Evolutionary conservation across 2,113 vertebrate species (phyloP).

Genomic region (Passer domesticus): DNA sequence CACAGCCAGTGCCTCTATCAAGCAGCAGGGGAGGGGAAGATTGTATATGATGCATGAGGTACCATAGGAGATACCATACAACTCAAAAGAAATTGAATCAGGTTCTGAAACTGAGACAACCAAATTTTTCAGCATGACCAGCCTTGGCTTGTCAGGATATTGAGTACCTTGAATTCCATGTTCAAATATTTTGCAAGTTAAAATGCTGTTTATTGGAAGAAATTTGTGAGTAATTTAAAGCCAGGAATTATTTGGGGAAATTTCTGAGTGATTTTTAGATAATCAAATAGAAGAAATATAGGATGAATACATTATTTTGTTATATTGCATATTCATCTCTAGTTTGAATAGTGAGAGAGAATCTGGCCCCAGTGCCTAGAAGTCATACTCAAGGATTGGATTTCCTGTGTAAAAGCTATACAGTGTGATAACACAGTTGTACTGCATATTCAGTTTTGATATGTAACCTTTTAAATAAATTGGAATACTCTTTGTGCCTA

Average conservation of each 20-base stretch:
- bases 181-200: not conserved
- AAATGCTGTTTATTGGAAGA: not conserved
- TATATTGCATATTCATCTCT: not conserved
- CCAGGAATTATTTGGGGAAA: not conserved
- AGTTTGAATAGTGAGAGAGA: not conserved
- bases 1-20: not conserved
- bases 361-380: conserved; percentile 25
- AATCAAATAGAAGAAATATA: not conserved
- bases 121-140: conserved; percentile 15
- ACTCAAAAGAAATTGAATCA: not conserved
- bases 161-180: not conserved
- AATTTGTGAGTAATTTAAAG: not conserved
- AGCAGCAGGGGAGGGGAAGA: not conserved
- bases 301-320: not conserved
- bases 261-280: not conserved
- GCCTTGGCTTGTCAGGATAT: not conserved
- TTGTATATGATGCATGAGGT: not conserved
- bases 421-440: conserved; percentile 71
- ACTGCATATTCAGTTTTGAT: conserved; percentile 77
- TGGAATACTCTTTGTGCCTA: conserved; percentile 77
- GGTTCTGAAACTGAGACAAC: not conserved
- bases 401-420: conserved; percentile 64
- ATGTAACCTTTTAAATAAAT: conserved; percentile 86
- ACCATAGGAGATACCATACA: not conserved
- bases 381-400: conserved; percentile 28